Evolutionary conservation across 1,140 invertebrate genomes (phyloP).

Genomic region (Steinernema feltiae): DNA sequence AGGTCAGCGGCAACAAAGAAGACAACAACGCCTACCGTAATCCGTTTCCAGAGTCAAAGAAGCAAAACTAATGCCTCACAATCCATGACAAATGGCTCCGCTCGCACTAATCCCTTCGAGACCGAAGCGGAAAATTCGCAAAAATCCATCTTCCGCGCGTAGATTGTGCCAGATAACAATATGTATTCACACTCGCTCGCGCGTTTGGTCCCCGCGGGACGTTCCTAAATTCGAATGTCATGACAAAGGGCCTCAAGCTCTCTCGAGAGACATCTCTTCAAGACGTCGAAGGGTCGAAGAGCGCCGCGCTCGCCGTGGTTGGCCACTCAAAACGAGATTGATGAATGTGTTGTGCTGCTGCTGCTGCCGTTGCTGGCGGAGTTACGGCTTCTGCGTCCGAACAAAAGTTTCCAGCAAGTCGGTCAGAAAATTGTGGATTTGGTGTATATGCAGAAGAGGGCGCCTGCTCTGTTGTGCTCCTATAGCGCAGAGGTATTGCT

Average conservation of each 20-base stretch:
- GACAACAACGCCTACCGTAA: too few species aligned
- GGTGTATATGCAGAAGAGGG: too few species aligned
- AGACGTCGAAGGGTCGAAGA: background rate
- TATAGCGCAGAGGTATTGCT: too few species aligned
- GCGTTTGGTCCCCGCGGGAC: background rate
- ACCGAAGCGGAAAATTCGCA: background rate
- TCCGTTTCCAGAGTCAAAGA: too few species aligned
- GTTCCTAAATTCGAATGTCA: background rate
- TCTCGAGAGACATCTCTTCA: background rate
- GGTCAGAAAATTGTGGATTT: too few species aligned
- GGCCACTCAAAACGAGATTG: slow-evolving; percentile 13
- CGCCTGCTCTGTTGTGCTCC: too few species aligned
- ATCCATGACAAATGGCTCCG: slow-evolving; percentile 2
- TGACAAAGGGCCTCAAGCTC: background rate
- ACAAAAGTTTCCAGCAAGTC: slow-evolving; percentile 8
- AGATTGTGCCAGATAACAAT: slow-evolving; percentile 3
- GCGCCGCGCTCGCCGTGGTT: background rate
- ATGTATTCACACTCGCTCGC: background rate
- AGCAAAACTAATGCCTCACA: background rate
- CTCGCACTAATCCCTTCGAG: background rate
- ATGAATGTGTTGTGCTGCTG: background rate
- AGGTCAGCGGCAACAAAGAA: too few species aligned
- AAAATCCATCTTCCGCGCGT: slow-evolving; percentile 7
- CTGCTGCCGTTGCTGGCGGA: too few species aligned
- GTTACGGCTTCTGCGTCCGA: background rate